Evolutionary conservation across 2,888 invertebrate genomes (phyloP), one percentile per base, ranked within the genome.

Genomic region (Acleris laterana): DNA sequence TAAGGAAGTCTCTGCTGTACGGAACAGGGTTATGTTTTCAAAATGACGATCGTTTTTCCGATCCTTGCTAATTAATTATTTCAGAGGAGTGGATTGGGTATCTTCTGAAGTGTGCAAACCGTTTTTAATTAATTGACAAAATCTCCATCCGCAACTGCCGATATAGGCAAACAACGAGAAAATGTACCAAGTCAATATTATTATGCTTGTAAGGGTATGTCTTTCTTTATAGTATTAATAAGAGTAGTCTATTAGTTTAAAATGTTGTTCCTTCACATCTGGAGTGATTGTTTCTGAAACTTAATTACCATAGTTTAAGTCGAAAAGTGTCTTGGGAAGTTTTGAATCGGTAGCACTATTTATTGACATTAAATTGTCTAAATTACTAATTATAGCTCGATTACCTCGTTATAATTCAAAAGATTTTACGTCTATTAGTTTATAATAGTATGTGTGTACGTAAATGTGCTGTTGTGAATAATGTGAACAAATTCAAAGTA

Each of bases 391-490:
- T 46, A 57, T 7, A n/a, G 46, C 48, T 49, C 19, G 48, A 25
- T 56, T 62, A 62, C 42, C 50, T 57, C 57, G 66, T 66, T 66
- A 52, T 61, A 55, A 48, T 52, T 66, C 57, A 25, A 50, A 50
- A 52, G 46, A 56, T 38, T 60, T 60, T 63, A 61, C 57, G 48
- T 64, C 59, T 52, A 49, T 25, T 13, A 42, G 59, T 57, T 61
- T 66, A 52, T 48, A 62, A 61, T 50, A 20, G 51, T 61, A 19
- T 32, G 61, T 52, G 57, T 50, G 50, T 32, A 20, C 51, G 46
- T 65, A 59, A 60, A 53, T 32, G 25, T n/a, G 17, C 44, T 58
- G 28, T 25, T 22, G 51, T 49, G 38, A 55, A 22, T 50, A 20
- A 17, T 49, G 57, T 66, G 57, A 55, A 55, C 46, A 49, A 55